Base-by-base conservation (phyloP, 2,888 invertebrate genomes). In the Eugnorisma glareosa region DNA sequence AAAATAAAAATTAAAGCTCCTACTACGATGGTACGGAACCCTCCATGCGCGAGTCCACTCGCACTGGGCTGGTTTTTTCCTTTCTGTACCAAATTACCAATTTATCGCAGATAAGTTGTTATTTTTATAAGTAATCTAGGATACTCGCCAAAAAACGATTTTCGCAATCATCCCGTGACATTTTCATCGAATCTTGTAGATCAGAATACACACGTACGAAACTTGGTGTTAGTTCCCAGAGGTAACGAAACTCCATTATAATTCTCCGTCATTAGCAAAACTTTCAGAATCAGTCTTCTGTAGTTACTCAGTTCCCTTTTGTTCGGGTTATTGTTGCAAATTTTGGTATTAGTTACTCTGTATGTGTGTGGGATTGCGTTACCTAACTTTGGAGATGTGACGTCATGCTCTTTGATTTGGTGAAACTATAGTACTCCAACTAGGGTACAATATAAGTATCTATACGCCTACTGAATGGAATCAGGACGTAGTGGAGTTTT, bases 211-310 rank as follows among this genome's bases (percentile, higher is more conserved):
- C 89, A 88, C 86, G 86, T 84, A 82, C 77, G 57, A 82, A 91
- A 91, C 90, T 91, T 88, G 64, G 31, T 73, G 70, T 82, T 73
- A 81, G 77, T 79, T 85, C 84, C 88, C 90, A 87, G 84, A 89
- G 92, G 92, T 90, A 91, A 86, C 88, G 78, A 85, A 91, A 91
- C 90, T 92, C 89, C 88, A 89, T 92, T 92, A 93, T 92, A 92
- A 93, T 93, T 93, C 86, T 87, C 86, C 87, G 89, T 93, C 92
- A 92, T 93, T 93, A 92, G 87, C 78, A 35, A 67, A 91, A 91
- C 89, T 92, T 92, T 73, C 78, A 73, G 87, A 92, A 92, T 91
- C 89, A 91, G 89, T 90, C 85, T 76, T 67, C 66, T 81, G 74
- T 88, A 89, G 88, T 88, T 88, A 71, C 61, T 45, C 35, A 48